A percentile compares a stretch with the other conserved stretches of the same genome.
Conservation (phyloP, 2,113 vertebrate genomes). For the Turdus rufiventris region DNA sequence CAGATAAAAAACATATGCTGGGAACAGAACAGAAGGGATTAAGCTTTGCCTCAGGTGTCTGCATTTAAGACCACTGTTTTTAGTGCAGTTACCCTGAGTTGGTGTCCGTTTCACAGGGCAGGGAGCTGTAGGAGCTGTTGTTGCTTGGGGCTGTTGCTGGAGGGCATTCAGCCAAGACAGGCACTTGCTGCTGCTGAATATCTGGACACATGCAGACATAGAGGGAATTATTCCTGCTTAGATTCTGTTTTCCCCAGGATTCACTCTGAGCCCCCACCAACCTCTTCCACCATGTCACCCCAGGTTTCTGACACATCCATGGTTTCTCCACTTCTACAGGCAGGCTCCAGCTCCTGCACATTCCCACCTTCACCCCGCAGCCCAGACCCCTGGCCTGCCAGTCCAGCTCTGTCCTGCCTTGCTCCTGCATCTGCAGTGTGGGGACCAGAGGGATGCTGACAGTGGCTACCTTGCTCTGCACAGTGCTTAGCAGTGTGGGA, state of each 20-base stretch:
- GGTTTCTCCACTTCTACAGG: background rate
- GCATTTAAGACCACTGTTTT: background rate
- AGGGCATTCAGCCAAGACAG: background rate
- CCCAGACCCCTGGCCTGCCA: background rate
- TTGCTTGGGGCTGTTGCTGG: background rate
- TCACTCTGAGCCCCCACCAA: background rate
- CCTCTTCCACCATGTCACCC: fast-evolving
- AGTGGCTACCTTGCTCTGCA: background rate
- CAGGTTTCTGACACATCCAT: fast-evolving
- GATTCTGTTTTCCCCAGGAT: background rate
- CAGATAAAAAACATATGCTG: background rate
- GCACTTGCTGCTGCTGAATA: background rate
- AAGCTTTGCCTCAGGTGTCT: background rate
- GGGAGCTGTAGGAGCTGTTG: background rate
- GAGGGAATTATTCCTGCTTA: background rate
- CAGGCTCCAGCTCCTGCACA: background rate
- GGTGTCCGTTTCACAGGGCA: background rate
- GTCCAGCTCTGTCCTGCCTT: fast-evolving
- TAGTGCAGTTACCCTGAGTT: background rate
- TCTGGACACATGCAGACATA: background rate
- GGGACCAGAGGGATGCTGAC: background rate
- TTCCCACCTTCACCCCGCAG: background rate
- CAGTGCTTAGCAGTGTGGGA: fast-evolving
- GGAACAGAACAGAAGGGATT: background rate
- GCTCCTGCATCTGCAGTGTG: background rate